A percentile compares a stretch with the other conserved stretches of the same genome.
phyloP scores from a whole-genome alignment of 2,113 vertebrate genomes.

The Taxidea taxus region DNA sequence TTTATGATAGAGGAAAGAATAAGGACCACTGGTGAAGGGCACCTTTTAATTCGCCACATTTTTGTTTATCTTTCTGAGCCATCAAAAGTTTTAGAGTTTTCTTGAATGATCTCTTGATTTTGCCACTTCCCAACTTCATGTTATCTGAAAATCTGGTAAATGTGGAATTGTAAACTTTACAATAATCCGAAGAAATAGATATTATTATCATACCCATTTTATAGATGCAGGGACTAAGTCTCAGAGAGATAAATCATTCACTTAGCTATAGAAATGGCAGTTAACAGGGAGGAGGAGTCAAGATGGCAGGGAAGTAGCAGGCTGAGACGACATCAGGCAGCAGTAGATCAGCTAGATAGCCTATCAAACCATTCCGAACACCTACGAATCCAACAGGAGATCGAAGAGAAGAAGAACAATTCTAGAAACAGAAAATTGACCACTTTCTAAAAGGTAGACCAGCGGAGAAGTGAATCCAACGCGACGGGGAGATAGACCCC shows the following conservation, averaged over 20 bases:
- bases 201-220: background rate
- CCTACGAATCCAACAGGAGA: too few relatives aligned
- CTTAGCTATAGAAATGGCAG: background rate
- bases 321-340: too few relatives aligned
- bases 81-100: background rate
- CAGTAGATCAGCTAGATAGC: too few relatives aligned
- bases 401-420: too few relatives aligned
- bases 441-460: too few relatives aligned
- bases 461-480: too few relatives aligned
- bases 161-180: background rate
- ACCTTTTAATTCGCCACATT: background rate
- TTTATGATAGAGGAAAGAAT: background rate
- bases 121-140: background rate
- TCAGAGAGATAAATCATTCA: background rate
- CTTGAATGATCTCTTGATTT: background rate
- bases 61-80: background rate
- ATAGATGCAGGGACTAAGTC: background rate
- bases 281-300: background rate
- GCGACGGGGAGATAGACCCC: too few relatives aligned
- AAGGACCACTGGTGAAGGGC: background rate
- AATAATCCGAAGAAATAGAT: background rate
- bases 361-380: too few relatives aligned
- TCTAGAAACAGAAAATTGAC: too few relatives aligned
- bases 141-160: background rate
- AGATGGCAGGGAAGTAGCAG: too few relatives aligned